A percentile compares a stretch with the other conserved stretches of the same genome.
Evolutionary conservation across 1,140 invertebrate species (phyloP).

Genomic region (Geopemphigus sp.): DNA sequence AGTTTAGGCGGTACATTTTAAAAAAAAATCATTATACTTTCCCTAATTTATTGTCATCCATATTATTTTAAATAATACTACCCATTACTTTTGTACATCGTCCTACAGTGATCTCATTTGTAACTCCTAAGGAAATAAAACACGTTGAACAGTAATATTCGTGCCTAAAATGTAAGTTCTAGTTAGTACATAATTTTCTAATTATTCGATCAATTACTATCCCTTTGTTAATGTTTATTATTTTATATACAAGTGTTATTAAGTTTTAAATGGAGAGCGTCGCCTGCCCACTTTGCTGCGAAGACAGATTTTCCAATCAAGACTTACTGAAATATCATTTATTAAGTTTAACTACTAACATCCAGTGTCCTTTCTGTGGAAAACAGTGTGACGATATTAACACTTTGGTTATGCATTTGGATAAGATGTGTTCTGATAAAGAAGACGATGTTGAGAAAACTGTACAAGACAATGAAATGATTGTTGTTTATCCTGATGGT

Average conservation of each 20-base stretch:
- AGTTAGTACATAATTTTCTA: no score
- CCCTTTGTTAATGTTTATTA: no score
- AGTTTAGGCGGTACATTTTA: constrained; percentile 47
- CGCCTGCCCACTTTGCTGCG: constrained; percentile 28
- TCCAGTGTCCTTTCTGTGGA: constrained; percentile 39
- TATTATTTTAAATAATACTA: no score
- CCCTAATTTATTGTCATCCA: no score
- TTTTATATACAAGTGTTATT: neutral
- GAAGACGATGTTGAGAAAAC: neutral
- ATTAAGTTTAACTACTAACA: constrained; percentile 37
- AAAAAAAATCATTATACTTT: neutral
- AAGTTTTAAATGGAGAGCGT: constrained; percentile 38
- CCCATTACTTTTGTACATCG: neutral
- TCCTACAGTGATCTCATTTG: neutral
- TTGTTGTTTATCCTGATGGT: constrained; percentile 40
- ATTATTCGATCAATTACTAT: no score
- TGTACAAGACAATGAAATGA: constrained; percentile 15
- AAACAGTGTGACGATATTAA: constrained; percentile 39
- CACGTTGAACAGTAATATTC: neutral
- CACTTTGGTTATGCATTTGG: constrained; percentile 23
- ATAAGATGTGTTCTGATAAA: constrained; percentile 21
- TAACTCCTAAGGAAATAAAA: neutral
- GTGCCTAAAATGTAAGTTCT: no score
- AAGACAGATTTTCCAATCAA: constrained; percentile 31
- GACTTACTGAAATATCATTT: constrained; percentile 37